Base-by-base conservation (phyloP, 2,113 vertebrate species). In the Petroica traversi region DNA sequence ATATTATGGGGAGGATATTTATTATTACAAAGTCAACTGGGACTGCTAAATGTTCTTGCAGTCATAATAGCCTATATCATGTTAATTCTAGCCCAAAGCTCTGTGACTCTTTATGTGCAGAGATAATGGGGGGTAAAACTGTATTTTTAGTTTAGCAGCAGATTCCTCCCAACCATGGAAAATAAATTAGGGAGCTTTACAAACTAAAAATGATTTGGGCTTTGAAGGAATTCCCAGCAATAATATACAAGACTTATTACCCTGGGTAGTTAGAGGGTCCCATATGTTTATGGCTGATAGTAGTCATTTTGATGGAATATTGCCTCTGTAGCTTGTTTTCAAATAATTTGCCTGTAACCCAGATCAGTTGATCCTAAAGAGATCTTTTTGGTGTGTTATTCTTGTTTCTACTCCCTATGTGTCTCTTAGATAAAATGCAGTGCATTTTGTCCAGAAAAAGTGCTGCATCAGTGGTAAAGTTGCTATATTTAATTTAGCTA, bases 21-120 rank as follows among this genome's bases (percentile, higher is more conserved):
- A 96, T 95, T 98, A 98, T 99, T 99, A 98, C 98, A 98, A 97
- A 98, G 98, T 98, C 99, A 98, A 98, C 96, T 95, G 99, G 99
- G 99, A 99, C 97, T 97, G 76, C 98, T 99, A 99, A 99, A 98
- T 98, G 98, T 98, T 98, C 98, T 99, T 98, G 98, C 98, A 98
- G 98, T 98, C 97, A 86, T 98, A 98, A 98, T 98, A 98, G 98
- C 98, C 98, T 98, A 98, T 98, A 96, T 98, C 98, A 98, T 99
- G 98, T 98, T 99, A 99, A 99, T 99, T 99, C 98, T 99, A 98
- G 98, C 99, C 99, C 83, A 98, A 98, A 99, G 99, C 98, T 98
- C 96, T 96, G 92, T 98, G 96, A 98, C 97, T 97, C 93, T 97
- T 98, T 97, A 98, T 98, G 97, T 98, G 96, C 97, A 94, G 96